These are phyloP conservation scores for Poeciliopsis presidionis DNA, from an alignment of 2,797 vertebrate genomes.

Conservation along the genomic window DNA sequence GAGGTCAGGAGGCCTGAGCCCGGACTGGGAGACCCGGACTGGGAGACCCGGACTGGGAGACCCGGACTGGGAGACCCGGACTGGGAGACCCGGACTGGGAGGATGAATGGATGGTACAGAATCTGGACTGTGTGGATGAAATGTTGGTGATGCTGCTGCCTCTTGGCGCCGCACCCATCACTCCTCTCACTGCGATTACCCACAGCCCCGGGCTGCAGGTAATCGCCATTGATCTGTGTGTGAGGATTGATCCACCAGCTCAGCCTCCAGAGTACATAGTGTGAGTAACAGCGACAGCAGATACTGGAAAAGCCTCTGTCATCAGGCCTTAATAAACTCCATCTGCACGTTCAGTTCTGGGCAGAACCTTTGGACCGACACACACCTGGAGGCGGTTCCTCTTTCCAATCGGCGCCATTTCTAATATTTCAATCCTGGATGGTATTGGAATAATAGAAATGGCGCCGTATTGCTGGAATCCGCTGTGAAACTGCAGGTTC, in stretches of 20 bases:
- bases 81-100: background rate
- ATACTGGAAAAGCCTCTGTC: background rate
- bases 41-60: background rate
- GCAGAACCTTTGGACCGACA: background rate
- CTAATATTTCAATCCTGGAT: too few relatives aligned
- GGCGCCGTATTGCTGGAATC: too few relatives aligned
- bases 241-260: constrained; percentile 42
- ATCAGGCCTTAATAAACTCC: background rate
- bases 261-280: background rate
- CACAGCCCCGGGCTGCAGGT: constrained; percentile 70
- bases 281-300: background rate
- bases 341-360: background rate
- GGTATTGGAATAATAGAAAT: too few relatives aligned
- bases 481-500: too few relatives aligned
- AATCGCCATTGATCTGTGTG: constrained; percentile 70
- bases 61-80: background rate
- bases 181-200: constrained; percentile 76
- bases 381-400: background rate
- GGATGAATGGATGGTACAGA: background rate
- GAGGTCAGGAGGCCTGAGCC: background rate
- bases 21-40: background rate
- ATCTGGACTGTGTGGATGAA: background rate
- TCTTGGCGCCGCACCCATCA: constrained; percentile 55
- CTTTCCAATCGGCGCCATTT: background rate
- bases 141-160: background rate